Conservation (phyloP, 2,797 vertebrate species). For the Podarcis lilfordi region DNA sequence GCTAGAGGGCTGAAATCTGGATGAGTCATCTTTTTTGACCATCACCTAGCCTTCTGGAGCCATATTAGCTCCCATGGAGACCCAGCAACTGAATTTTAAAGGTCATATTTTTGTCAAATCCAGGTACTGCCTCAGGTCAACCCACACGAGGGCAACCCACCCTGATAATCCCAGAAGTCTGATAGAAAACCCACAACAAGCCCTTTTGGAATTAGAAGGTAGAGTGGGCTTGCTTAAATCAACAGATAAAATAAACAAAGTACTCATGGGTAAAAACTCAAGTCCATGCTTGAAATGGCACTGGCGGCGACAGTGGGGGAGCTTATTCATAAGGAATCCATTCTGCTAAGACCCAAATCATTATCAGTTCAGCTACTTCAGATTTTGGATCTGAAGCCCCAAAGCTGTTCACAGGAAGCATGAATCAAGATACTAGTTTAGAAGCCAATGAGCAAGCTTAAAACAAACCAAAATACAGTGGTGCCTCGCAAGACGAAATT, state of each 20-base stretch:
- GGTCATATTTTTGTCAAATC: not conserved
- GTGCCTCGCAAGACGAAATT: too few relatives aligned
- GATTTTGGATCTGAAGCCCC: not conserved
- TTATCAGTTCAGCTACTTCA: not conserved
- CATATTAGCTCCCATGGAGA: not conserved
- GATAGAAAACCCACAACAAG: too few relatives aligned
- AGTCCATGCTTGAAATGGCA: not conserved
- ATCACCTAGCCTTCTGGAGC: not conserved
- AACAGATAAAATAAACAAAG: not conserved
- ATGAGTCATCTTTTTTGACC: not conserved
- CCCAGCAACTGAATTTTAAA: not conserved
- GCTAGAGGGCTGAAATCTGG: not conserved
- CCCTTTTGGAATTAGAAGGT: not conserved
- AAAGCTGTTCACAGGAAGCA: not conserved
- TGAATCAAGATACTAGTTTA: not conserved
- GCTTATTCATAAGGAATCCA: not conserved
- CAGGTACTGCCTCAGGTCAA: not conserved
- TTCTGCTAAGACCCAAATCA: not conserved
- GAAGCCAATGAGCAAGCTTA: not conserved
- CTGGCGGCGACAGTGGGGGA: too few relatives aligned
- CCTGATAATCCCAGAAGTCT: not conserved
- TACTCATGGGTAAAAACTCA: not conserved
- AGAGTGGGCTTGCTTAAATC: not conserved
- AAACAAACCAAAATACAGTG: not conserved
- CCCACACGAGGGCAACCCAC: not conserved